phyloP scores from a whole-genome alignment of 1,140 invertebrate species.

The Oncopeltus fasciatus region DNA sequence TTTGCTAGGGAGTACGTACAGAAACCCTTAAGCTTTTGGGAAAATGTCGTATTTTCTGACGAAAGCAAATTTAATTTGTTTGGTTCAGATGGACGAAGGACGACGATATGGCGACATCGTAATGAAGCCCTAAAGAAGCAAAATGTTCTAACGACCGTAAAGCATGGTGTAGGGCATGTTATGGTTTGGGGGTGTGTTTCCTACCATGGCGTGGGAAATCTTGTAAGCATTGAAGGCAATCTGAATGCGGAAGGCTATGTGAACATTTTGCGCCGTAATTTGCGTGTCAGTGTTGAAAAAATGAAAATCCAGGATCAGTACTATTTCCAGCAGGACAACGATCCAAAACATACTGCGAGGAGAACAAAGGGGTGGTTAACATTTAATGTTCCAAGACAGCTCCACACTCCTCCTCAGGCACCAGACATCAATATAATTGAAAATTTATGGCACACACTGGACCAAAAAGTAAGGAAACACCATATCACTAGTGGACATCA shows the following conservation, averaged over 20 bases:
- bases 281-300: constrained; percentile 1
- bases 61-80: constrained; percentile 2
- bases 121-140: not conserved
- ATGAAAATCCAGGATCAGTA: not conserved
- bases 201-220: constrained; percentile 2
- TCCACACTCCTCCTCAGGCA: not conserved
- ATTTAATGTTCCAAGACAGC: constrained; percentile 1
- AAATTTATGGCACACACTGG: not conserved
- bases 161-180: not conserved
- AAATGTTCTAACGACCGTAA: not conserved
- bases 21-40: not conserved
- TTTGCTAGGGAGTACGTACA: not conserved
- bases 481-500: not conserved
- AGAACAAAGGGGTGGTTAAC: not conserved
- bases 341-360: constrained; percentile 3
- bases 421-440: not conserved
- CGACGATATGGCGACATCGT: not conserved
- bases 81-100: not conserved
- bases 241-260: not conserved
- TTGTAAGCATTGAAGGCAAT: not conserved
- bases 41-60: not conserved
- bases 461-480: not conserved
- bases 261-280: constrained; percentile 2
- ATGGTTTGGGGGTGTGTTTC: not conserved
- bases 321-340: not conserved